Percentiles rank a stretch among this genome's conserved stretches.
Evolutionary conservation across 2,888 invertebrate species (phyloP).

Genomic region (Neoascia interrupta): DNA sequence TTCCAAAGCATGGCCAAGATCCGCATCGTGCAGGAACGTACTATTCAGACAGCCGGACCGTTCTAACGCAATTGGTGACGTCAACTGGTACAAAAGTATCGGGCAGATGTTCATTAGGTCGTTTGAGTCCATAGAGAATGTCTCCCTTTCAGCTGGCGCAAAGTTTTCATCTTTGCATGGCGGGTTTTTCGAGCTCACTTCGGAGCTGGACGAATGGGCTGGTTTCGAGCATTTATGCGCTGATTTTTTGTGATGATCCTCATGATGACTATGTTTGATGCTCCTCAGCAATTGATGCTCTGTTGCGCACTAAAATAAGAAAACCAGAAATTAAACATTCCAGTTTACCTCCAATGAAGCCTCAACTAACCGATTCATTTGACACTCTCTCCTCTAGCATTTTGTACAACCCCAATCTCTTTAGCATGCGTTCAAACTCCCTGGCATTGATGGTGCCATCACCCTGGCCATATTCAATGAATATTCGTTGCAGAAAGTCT

Average conservation of each 20-base stretch:
- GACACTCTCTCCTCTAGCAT: constrained; percentile 76
- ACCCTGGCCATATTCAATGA: constrained; percentile 84
- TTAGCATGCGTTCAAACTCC: constrained; percentile 86
- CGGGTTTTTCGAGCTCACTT: constrained; percentile 10
- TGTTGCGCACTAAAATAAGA: constrained; percentile 45
- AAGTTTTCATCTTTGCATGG: constrained; percentile 40
- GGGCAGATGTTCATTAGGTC: constrained; percentile 83
- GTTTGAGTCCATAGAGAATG: constrained; percentile 71
- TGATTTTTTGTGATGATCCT: constrained; percentile 30
- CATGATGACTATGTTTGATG: constrained; percentile 50
- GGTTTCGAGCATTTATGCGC: constrained; percentile 30
- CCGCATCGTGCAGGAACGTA: constrained; percentile 73
- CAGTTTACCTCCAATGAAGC: not conserved
- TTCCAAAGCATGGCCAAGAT: constrained; percentile 64
- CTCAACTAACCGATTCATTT: constrained; percentile 32
- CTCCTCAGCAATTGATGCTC: constrained; percentile 46
- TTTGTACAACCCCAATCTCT: constrained; percentile 82
- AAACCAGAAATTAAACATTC: not conserved
- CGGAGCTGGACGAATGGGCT: not conserved
- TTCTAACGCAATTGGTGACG: constrained; percentile 81
- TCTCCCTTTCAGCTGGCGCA: constrained; percentile 20
- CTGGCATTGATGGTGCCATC: constrained; percentile 83
- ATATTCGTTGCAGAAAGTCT: constrained; percentile 85
- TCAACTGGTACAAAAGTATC: constrained; percentile 84
- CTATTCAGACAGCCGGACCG: constrained; percentile 82